Conservation (phyloP, 2,113 vertebrate genomes). For the Siniperca chuatsi region DNA sequence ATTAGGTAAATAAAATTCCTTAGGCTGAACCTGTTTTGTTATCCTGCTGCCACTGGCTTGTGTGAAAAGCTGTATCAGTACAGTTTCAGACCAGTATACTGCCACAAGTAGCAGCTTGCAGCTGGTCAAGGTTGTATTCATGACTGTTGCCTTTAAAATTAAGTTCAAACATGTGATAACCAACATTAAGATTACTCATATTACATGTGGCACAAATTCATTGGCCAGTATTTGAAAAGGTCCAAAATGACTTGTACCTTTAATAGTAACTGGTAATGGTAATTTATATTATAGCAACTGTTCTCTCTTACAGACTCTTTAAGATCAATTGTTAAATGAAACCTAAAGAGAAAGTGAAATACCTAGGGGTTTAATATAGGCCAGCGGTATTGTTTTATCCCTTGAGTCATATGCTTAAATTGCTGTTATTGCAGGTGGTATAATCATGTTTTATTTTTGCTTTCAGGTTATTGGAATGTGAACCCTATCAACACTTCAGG, state of each 20-base stretch:
- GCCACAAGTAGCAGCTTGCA: slow-evolving; percentile 4
- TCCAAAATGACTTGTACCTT: background rate
- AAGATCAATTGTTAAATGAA: background rate
- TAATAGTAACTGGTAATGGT: background rate
- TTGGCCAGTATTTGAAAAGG: background rate
- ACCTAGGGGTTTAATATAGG: background rate
- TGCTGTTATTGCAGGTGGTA: background rate
- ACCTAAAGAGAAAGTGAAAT: background rate
- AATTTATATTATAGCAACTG: background rate
- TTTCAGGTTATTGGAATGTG: slow-evolving; percentile 3
- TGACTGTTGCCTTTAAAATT: background rate
- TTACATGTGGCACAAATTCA: background rate
- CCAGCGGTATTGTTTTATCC: background rate
- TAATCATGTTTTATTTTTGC: background rate
- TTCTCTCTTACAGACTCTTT: background rate
- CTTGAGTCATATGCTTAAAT: background rate
- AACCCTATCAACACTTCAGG: background rate
- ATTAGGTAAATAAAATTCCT: background rate
- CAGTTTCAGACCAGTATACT: background rate
- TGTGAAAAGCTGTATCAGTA: background rate
- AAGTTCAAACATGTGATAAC: background rate
- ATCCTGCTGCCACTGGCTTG: background rate
- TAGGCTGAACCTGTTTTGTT: background rate
- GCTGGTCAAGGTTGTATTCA: no score
- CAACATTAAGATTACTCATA: background rate